Evolutionary conservation across 2,888 invertebrate genomes (phyloP).

Genomic region (Drosophila pseudotakahashii): DNA sequence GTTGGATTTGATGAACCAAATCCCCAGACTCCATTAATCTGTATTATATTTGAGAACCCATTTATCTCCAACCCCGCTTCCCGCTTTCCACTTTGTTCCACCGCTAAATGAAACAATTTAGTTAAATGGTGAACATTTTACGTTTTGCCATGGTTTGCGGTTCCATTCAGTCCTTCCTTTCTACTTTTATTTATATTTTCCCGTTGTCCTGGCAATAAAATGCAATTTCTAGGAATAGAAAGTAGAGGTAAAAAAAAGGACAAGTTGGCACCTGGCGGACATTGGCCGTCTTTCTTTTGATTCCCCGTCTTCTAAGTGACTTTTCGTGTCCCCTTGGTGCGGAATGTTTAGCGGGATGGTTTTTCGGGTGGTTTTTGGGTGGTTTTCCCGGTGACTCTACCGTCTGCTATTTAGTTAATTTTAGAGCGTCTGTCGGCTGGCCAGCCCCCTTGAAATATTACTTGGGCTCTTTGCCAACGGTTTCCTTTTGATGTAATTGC

Average conservation of each 20-base stretch:
- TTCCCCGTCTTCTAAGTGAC: conserved; percentile 43
- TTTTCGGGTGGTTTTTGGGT: background rate
- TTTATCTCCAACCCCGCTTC: conserved; percentile 4
- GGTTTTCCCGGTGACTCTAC: background rate
- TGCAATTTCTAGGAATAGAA: conserved; percentile 31
- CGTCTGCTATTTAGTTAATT: conserved; percentile 68
- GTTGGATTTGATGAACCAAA: conserved; percentile 11
- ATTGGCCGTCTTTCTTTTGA: conserved; percentile 8
- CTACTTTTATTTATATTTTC: background rate
- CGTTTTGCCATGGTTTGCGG: conserved; percentile 15
- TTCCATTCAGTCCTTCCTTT: conserved; percentile 15
- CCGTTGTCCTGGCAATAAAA: conserved; percentile 39
- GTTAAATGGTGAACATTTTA: conserved; percentile 42
- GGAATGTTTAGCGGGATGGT: background rate
- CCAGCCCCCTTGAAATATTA: conserved; percentile 57
- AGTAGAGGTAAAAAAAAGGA: background rate
- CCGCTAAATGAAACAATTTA: conserved; percentile 47
- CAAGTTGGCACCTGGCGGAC: conserved; percentile 31
- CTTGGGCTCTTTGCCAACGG: conserved; percentile 45
- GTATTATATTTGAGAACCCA: conserved; percentile 28
- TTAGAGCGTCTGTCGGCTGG: conserved; percentile 46
- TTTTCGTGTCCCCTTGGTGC: conserved; percentile 41
- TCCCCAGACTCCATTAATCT: conserved; percentile 35
- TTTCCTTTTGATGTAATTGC: conserved; percentile 75
- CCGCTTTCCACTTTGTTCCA: conserved; percentile 23